Evolutionary conservation across 1,140 invertebrate species (phyloP), one percentile per base, ranked within the genome.

Genomic region (Orius laevigatus): DNA sequence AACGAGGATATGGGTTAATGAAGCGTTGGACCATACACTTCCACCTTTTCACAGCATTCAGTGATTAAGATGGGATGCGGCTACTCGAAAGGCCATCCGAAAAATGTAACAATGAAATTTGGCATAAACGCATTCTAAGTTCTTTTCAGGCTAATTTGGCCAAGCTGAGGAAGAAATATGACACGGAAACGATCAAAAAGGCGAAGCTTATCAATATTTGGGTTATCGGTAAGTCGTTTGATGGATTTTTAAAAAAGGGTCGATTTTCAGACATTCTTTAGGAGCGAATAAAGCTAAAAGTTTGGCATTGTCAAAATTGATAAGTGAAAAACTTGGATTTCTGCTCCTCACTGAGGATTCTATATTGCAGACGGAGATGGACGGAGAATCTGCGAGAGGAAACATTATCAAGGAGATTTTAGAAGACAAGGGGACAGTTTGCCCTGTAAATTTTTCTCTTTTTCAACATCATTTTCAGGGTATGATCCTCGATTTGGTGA

Each of bases 101-200:
- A 45, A 33, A 53, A 53, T 43, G 51, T 53, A 32, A 49, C n/a
- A n/a, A n/a, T n/a, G n/a, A 25, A 25, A 25, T 4, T 4, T 25
- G 8, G 8, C 25, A 25, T 4, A 25, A 25, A 25, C 16, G 16
- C 3, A 32, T 44, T 19, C 19, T 32, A 8, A 18, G 25, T 40
- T 20, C n/a, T 12, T 44, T 44, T 11, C 33, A 53, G 52, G 43
- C 25, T 11, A 49, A 53, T 10, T 41, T 53, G 10, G 31, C 47
- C 10, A 53, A 50, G 33, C 41, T 50, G 10, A 53, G 43, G 45
- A 53, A 50, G 38, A 53, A 53, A 44, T 43, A 48, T 44, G 52
- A 53, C 16, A 47, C 52, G 9, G 38, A 46, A 5, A 14, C 25
- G 5, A 50, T 53, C 38, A 50, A 48, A 36, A 41, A 50, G 5